Conservation (phyloP, 2,113 vertebrate genomes). For the Tragelaphus scriptus region DNA sequence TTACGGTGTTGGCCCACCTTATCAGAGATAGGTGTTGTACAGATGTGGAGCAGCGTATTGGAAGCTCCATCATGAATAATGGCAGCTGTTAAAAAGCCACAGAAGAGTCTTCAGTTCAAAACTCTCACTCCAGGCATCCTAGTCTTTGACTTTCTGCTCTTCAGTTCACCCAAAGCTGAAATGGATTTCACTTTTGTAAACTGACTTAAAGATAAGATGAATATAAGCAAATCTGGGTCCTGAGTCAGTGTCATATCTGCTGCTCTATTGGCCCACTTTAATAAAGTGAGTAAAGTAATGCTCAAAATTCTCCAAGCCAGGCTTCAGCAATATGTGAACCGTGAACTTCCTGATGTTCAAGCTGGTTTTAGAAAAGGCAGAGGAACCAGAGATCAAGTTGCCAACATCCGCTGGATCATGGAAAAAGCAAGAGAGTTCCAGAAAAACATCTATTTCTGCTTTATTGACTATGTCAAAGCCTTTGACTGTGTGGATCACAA, state of each 20-base stretch:
- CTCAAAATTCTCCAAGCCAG: too few species aligned
- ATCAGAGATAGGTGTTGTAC: neutral
- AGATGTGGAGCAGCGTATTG: rapidly evolving
- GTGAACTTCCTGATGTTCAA: too few species aligned
- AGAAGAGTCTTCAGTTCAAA: neutral
- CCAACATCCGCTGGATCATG: too few species aligned
- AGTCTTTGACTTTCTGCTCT: neutral
- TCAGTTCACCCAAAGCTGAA: neutral
- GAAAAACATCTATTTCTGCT: too few species aligned
- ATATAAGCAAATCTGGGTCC: neutral
- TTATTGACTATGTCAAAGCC: too few species aligned
- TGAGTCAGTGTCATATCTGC: neutral
- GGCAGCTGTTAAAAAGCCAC: neutral
- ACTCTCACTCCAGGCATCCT: neutral
- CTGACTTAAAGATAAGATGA: neutral
- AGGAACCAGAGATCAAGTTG: too few species aligned
- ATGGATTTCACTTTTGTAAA: neutral
- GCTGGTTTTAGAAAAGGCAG: too few species aligned
- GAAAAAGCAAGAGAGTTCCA: too few species aligned
- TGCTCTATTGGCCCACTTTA: neutral
- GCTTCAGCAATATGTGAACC: too few species aligned
- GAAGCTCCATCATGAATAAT: neutral
- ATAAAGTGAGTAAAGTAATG: too few species aligned
- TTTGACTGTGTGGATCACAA: too few species aligned
- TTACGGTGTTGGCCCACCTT: neutral